A percentile compares a stretch with the other conserved stretches of the same genome.
Evolutionary conservation across 1,140 invertebrate genomes (phyloP).

Genomic region (Drosophila kurseongensis): DNA sequence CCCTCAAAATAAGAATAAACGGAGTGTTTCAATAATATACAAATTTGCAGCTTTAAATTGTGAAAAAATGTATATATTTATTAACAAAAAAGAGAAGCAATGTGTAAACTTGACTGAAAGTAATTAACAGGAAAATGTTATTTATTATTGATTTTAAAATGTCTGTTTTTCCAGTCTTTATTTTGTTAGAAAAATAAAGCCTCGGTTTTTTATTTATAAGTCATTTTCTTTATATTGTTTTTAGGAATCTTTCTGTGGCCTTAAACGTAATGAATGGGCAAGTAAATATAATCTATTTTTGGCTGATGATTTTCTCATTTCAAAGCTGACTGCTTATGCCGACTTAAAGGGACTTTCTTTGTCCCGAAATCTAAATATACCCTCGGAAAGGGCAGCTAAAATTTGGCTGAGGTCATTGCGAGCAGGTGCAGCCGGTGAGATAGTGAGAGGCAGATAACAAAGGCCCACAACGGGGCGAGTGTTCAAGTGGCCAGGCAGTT

Average conservation of each 20-base stretch:
- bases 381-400: slow-evolving; percentile 19
- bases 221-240: background rate
- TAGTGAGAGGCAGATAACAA: slow-evolving; percentile 45
- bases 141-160: too few relatives aligned
- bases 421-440: slow-evolving; percentile 37
- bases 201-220: background rate
- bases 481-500: slow-evolving; percentile 15
- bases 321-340: background rate
- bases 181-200: background rate
- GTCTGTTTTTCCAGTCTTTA: background rate
- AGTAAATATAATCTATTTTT: background rate
- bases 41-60: too few relatives aligned
- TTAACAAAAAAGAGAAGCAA: too few relatives aligned
- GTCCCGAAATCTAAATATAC: slow-evolving; percentile 15
- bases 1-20: background rate
- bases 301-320: background rate
- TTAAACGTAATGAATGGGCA: too few relatives aligned
- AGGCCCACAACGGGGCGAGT: slow-evolving; percentile 6
- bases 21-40: background rate
- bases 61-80: too few relatives aligned
- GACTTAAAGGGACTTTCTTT: background rate
- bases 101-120: too few relatives aligned
- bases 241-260: background rate
- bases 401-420: slow-evolving; percentile 43
- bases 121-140: too few relatives aligned